These are phyloP conservation scores for Leucoraja ocellata DNA, from an alignment of 2,797 vertebrate species.

Conservation along the genomic window DNA sequence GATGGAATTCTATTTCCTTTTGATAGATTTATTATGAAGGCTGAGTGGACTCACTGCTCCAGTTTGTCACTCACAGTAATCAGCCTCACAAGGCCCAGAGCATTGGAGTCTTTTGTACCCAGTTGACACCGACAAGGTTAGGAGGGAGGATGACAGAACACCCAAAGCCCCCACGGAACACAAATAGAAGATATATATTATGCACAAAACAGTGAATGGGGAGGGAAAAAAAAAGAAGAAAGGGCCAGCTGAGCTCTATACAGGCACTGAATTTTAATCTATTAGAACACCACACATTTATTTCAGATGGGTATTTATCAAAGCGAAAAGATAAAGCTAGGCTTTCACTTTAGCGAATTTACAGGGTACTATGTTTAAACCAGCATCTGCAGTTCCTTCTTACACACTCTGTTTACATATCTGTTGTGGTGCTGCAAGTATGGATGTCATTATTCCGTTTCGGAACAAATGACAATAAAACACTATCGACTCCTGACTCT, in stretches of 20 bases:
- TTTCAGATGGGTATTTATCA: constrained; percentile 88
- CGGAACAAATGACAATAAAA: no score
- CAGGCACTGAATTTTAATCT: constrained; percentile 94
- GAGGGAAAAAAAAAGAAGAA: constrained; percentile 57
- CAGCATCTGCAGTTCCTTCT: no score
- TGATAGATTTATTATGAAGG: constrained; percentile 99
- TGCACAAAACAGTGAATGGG: constrained; percentile 9
- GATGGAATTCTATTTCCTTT: constrained; percentile 99
- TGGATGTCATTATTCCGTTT: no score
- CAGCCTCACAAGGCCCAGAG: constrained; percentile 82
- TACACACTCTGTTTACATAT: no score
- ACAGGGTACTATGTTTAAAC: no score
- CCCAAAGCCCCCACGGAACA: constrained; percentile 71
- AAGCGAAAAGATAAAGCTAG: constrained; percentile 71
- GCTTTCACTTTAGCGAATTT: constrained; percentile 63
- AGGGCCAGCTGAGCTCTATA: constrained; percentile 98
- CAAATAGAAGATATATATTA: constrained; percentile 52
- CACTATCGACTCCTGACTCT: no score
- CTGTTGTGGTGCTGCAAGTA: no score
- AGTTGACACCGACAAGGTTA: constrained; percentile 99
- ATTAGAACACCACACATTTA: constrained; percentile 93
- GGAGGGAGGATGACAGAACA: constrained; percentile 84
- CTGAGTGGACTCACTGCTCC: constrained; percentile 94
- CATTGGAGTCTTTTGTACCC: constrained; percentile 71
- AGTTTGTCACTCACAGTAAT: constrained; percentile 99